Conservation (phyloP, 2,113 vertebrate species). For the Tenrec ecaudatus region DNA sequence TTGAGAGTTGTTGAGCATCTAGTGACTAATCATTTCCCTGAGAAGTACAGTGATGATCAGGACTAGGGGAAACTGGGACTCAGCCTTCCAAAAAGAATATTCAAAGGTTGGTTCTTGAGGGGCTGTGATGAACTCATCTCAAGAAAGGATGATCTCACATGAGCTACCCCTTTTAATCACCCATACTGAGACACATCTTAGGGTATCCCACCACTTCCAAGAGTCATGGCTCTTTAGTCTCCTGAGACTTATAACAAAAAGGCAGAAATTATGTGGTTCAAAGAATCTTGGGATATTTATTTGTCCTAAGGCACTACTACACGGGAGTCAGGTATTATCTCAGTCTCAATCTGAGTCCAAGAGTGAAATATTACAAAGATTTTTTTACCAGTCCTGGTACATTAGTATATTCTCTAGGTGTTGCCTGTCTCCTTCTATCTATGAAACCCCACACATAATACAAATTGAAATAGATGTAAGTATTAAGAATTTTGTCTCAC, state of each 20-base stretch:
- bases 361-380: constrained; percentile 22
- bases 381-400: not conserved
- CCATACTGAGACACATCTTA: not conserved
- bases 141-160: not conserved
- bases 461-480: constrained; percentile 1
- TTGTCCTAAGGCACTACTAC: not conserved
- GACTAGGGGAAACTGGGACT: not conserved
- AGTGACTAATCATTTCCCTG: not conserved
- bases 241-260: constrained; percentile 7
- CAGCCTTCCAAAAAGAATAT: not conserved
- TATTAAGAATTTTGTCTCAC: not conserved
- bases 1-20: not conserved
- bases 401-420: not conserved
- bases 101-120: not conserved
- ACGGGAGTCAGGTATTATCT: constrained; percentile 25
- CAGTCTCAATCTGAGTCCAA: not conserved
- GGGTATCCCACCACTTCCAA: not conserved
- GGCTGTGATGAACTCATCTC: no score
- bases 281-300: not conserved
- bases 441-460: not conserved
- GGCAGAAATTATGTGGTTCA: not conserved
- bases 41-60: not conserved
- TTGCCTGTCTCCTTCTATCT: not conserved
- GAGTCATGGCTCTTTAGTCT: constrained; percentile 22
- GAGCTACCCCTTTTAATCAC: not conserved